Evolutionary conservation across 2,797 vertebrate genomes (phyloP).

Genomic region (Micrastur ruficollis): DNA sequence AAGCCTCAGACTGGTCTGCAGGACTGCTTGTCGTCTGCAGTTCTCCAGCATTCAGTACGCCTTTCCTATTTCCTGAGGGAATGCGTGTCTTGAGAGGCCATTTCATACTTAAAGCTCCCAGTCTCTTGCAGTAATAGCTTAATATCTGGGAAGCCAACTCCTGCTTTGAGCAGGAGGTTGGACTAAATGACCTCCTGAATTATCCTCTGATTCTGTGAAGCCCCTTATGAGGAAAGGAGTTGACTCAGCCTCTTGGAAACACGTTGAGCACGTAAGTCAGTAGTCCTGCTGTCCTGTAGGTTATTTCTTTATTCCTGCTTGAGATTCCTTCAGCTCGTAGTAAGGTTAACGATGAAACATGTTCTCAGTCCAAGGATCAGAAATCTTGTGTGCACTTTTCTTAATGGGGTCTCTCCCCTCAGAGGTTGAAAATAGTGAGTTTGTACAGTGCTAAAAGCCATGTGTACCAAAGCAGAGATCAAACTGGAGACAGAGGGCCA

Average conservation of each 20-base stretch:
- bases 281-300: not conserved
- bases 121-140: not conserved
- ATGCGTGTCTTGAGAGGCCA: not conserved
- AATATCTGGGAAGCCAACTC: not conserved
- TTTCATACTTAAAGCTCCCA: not conserved
- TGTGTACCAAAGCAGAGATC: not conserved
- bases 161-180: not conserved
- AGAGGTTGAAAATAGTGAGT: not conserved
- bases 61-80: not conserved
- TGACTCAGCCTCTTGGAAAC: not conserved
- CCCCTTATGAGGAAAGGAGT: not conserved
- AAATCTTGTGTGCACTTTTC: not conserved
- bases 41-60: not conserved
- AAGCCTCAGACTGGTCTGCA: not conserved
- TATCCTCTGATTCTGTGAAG: not conserved
- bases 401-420: not conserved
- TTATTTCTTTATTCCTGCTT: not conserved
- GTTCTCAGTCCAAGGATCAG: not conserved
- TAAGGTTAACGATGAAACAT: not conserved
- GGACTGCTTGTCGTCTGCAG: not conserved
- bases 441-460: not conserved
- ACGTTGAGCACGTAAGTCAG: fast-evolving
- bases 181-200: not conserved
- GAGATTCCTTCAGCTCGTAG: not conserved
- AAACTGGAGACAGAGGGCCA: not conserved